Base-by-base conservation (phyloP, 2,888 invertebrate species). In the Fragum sueziense region DNA sequence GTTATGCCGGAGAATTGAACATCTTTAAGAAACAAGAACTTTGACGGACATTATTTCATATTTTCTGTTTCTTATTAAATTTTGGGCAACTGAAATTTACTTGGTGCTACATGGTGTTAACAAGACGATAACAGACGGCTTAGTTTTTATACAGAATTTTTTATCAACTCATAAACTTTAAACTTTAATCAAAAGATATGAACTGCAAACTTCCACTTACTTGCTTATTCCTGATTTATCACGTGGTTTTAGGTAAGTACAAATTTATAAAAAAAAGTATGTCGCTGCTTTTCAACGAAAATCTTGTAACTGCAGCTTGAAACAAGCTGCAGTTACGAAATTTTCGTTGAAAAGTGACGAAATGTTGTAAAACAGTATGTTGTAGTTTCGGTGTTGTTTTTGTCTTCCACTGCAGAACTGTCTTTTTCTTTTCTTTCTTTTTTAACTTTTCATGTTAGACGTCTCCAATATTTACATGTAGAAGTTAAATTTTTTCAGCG, bases 171-270 rank as follows among this genome's bases (percentile, higher is more conserved):
- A 3, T 4, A 47, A 47, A 47, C 47, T 47, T 47, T 14, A 47
- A 47, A 47, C 47, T 47, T 47, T 47, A 9, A 34, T 4, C 51
- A 25, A 67, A 29, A 75, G 67, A 33, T 25, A 81, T 81, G 81
- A 71, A 78, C 59, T 81, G 75, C 73, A 74, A 29, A 33, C 37
- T 75, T 27, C 69, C 72, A 20, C 11, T 78, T 4, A 52, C 76
- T n/a, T 34, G 75, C 59, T 33, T 78, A 34, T 22, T 78, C 47
- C 78, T 81, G 67, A 67, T 78, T 65, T 72, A 72, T 69, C 68
- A 81, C 22, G 70, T 75, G 14, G 81, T 74, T 29, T 57, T 72
- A 75, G 78, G 81, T 81, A 78, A 65, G 81, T 70, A 34, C n/a
- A 34, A 52, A 54, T 1, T 57, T 59, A 9, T 52, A n/a, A n/a